Percentiles rank a stretch among this genome's conserved stretches.
phyloP scores from a whole-genome alignment of 1,140 invertebrate species.

The Caenorhabditis latens region DNA sequence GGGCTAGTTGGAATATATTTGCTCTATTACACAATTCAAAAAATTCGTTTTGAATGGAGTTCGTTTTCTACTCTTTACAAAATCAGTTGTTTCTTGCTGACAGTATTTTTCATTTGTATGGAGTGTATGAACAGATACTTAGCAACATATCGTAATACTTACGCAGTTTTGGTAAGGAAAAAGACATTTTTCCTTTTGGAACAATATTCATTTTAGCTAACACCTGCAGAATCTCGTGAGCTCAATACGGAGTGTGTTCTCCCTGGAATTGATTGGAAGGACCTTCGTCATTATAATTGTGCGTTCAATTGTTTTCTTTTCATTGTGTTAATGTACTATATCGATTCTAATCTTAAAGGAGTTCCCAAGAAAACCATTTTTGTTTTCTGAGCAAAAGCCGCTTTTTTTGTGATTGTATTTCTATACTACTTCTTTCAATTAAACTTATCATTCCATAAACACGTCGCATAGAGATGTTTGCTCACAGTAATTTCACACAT shows the following conservation, averaged over 20 bases:
- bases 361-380: constrained; percentile 15
- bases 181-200: background rate
- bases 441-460: no score
- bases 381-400: no score
- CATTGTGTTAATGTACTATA: background rate
- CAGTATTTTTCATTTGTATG: background rate
- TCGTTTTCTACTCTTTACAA: background rate
- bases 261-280: constrained; percentile 14
- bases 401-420: no score
- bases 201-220: background rate
- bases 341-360: background rate
- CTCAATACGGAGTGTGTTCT: background rate
- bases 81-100: background rate
- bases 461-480: no score
- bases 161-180: background rate
- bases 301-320: background rate
- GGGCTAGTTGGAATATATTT: background rate
- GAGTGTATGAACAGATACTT: background rate
- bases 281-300: background rate
- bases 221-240: background rate
- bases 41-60: constrained; percentile 13
- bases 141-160: background rate
- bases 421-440: no score
- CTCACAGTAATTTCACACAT: no score
- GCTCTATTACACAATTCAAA: background rate